Conservation (phyloP, 2,797 vertebrate species). For the Gambusia yucatana region DNA sequence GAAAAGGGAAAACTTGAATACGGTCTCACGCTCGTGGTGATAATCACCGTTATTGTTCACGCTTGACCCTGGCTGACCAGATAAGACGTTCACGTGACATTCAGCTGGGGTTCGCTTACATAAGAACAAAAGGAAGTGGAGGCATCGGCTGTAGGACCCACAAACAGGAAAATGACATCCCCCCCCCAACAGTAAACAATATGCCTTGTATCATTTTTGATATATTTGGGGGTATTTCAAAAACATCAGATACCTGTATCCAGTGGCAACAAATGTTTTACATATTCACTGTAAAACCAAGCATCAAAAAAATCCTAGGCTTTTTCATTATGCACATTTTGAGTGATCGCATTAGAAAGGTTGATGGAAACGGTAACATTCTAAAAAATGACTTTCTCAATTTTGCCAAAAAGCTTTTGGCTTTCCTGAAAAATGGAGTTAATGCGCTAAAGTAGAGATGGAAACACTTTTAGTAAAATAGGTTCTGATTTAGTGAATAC, state of each 20-base stretch:
- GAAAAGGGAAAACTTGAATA: slow-evolving; percentile 60
- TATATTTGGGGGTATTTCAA: background rate
- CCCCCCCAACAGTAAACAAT: background rate
- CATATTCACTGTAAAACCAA: background rate
- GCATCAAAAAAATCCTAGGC: accelerated
- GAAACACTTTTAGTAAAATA: background rate
- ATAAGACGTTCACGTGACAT: slow-evolving; percentile 26
- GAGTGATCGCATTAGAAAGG: background rate
- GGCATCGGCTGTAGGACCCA: background rate
- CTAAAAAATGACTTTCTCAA: background rate
- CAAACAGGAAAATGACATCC: background rate
- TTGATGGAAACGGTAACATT: background rate
- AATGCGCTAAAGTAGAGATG: background rate
- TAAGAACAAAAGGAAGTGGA: slow-evolving; percentile 11
- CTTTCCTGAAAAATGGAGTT: background rate
- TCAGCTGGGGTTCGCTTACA: slow-evolving; percentile 28
- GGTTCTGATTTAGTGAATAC: background rate
- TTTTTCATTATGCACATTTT: background rate
- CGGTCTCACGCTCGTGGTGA: slow-evolving; percentile 48
- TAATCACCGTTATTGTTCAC: slow-evolving; percentile 52
- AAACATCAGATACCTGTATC: background rate
- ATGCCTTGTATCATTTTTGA: background rate
- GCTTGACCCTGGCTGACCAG: slow-evolving; percentile 60
- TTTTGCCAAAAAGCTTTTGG: background rate
- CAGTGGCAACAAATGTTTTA: background rate